Percentiles rank a stretch among this genome's conserved stretches.
Conservation (phyloP, 2,888 invertebrate species). For the Mimas tiliae region DNA sequence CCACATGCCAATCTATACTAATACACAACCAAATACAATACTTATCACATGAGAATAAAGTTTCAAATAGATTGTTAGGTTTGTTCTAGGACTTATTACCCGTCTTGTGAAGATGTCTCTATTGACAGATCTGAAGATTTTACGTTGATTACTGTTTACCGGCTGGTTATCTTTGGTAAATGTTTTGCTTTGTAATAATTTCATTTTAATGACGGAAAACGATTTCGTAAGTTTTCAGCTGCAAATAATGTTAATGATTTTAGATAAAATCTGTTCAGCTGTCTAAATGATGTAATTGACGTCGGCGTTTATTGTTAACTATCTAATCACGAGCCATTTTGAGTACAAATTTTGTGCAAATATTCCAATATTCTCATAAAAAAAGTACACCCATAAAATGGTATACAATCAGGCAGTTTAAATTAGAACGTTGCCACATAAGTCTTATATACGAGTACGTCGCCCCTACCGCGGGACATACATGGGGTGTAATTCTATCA, state of each 20-base stretch:
- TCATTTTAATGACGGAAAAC: slow-evolving; percentile 1
- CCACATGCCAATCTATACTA: slow-evolving; percentile 31
- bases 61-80: slow-evolving; percentile 4
- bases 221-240: slow-evolving; percentile 17
- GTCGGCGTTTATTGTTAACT: too few species aligned
- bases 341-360: too few species aligned
- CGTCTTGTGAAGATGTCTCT: slow-evolving; percentile 46
- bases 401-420: background rate
- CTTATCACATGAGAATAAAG: background rate
- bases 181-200: slow-evolving; percentile 23
- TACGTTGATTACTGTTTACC: slow-evolving; percentile 46
- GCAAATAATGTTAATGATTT: too few species aligned
- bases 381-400: background rate
- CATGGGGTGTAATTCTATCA: slow-evolving; percentile 55
- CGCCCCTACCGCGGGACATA: slow-evolving; percentile 37
- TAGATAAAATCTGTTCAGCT: too few species aligned
- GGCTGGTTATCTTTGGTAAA: slow-evolving; percentile 18
- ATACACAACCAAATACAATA: background rate
- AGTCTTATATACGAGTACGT: slow-evolving; percentile 39
- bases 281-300: too few species aligned
- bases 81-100: slow-evolving; percentile 34
- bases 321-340: too few species aligned
- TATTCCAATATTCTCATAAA: background rate
- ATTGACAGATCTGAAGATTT: slow-evolving; percentile 59
- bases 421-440: slow-evolving; percentile 30